These are phyloP conservation scores for Leptinotarsa peninsularis DNA, from an alignment of 2,888 invertebrate genomes.

Conservation along the genomic window DNA sequence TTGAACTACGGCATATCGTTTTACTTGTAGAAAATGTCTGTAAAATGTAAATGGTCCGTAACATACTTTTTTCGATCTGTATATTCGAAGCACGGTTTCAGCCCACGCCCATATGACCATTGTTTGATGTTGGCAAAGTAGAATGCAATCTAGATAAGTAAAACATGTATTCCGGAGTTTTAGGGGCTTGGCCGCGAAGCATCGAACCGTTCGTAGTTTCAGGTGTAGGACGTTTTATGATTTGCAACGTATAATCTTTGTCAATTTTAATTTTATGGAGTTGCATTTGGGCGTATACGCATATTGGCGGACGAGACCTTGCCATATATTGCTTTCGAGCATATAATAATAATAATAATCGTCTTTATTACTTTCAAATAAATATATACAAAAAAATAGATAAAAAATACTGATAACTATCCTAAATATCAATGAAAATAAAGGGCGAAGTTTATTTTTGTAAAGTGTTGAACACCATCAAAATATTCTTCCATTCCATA, in stretches of 20 bases:
- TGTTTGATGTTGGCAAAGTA: constrained; percentile 35
- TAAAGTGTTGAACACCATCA: too few species aligned
- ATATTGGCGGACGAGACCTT: neutral
- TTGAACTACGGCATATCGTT: neutral
- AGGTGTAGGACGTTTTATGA: constrained; percentile 34
- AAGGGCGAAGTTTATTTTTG: too few species aligned
- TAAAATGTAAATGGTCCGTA: constrained; percentile 2
- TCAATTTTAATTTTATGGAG: constrained; percentile 36
- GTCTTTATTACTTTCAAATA: too few species aligned
- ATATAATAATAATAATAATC: too few species aligned
- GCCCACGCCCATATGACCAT: constrained; percentile 36
- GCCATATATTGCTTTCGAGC: too few species aligned
- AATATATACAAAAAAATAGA: too few species aligned
- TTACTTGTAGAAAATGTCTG: neutral
- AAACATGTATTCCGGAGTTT: constrained; percentile 35
- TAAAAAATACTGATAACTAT: too few species aligned
- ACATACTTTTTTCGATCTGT: constrained; percentile 15
- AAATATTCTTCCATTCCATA: too few species aligned
- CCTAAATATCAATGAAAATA: too few species aligned
- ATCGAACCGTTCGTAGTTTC: constrained; percentile 12
- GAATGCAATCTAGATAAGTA: constrained; percentile 44
- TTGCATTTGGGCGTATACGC: constrained; percentile 12
- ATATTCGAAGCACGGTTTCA: constrained; percentile 10
- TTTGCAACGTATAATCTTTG: constrained; percentile 34
- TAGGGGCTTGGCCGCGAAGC: constrained; percentile 36